Evolutionary conservation across 2,888 invertebrate genomes (phyloP), one percentile per base, ranked within the genome.

Genomic region (Brenthis ino): DNA sequence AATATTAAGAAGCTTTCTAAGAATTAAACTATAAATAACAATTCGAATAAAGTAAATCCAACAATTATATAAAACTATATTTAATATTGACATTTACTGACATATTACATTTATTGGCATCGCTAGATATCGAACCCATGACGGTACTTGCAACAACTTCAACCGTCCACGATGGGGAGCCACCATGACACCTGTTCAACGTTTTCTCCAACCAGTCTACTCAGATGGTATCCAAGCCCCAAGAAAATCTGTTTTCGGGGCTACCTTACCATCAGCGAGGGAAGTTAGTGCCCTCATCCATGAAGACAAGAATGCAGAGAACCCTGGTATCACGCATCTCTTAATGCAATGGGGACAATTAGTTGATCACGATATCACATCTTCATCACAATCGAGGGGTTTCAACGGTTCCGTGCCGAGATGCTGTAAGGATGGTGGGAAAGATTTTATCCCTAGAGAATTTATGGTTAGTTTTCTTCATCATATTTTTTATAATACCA

Each of bases 261-360:
- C 88, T 67, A 85, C 88, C 0, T 91, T 98, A 2, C 97, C 98
- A 2, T 97, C 96, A 60, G 94, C 98, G 0, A 90, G 98, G 43
- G 94, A 94, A 70, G 94, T 98, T 74, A 97, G 97, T 81, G 91
- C 95, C 12, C 80, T 93, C 3, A 94, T 93, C 48, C 96, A 96
- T 76, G 89, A 93, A 72, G 93, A 94, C 76, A 93, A 93, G 73
- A 95, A 95, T 77, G 93, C 93, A 0, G 96, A 96, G 74, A 94
- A 95, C 6, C 93, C 94, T 0, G 94, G 94, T 0, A 93, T 97
- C 11, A 97, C 97, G 0, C 95, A 96, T 75, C 95, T 97, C 94
- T 94, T 97, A 70, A 97, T 97, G 95, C 98, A 98, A 82, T 98
- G 98, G 97, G 98, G 98, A 0, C 98, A 98, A 86, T 96, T 98